Evolutionary conservation across 1,140 invertebrate genomes (phyloP), one percentile per base, ranked within the genome.

Genomic region (Tetranychus cinnabarinus): DNA sequence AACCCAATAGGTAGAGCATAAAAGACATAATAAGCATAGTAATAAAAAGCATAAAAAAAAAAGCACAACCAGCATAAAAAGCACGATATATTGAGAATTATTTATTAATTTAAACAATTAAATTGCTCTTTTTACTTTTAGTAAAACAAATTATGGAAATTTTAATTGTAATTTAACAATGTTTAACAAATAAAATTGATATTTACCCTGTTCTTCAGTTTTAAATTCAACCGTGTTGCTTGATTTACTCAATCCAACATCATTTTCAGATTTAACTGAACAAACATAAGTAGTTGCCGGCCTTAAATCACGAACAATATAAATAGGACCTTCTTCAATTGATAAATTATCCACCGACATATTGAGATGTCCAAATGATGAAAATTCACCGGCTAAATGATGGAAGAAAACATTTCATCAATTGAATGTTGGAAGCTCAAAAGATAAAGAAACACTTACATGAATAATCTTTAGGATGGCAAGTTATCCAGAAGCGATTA

Each of bases 211-310:
- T 76, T 89, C 86, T 64, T 82, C 77, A 15, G 85, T 88, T 42
- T 80, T 83, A 2, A 85, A 81, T 73, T 83, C 81, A n/a, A 87
- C 79, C 50, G 84, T 79, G 67, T 86, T 82, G 67, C 86, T 89
- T 2, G 85, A 83, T 69, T 86, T 82, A 66, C 88, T 90, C 62
- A 83, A 78, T 7, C 76, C 76, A 1, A 76, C 67, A 3, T 70
- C 68, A 66, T 77, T 77, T 71, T 88, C 85, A 0, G 89, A 89
- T 65, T 87, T 80, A 65, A 93, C 82, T 65, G 88, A 77, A 62
- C 93, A 78, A 69, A 90, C 83, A 74, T 93, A 96, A n/a, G 81
- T 81, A 58, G 82, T 86, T 0, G 88, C 83, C 1, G 90, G 89
- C 59, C 82, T 80, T 2, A 96, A 75, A 66, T 83, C 66, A 64